Evolutionary conservation across 2,113 vertebrate genomes (phyloP).

Genomic region (Apistogramma diplotaenia): DNA sequence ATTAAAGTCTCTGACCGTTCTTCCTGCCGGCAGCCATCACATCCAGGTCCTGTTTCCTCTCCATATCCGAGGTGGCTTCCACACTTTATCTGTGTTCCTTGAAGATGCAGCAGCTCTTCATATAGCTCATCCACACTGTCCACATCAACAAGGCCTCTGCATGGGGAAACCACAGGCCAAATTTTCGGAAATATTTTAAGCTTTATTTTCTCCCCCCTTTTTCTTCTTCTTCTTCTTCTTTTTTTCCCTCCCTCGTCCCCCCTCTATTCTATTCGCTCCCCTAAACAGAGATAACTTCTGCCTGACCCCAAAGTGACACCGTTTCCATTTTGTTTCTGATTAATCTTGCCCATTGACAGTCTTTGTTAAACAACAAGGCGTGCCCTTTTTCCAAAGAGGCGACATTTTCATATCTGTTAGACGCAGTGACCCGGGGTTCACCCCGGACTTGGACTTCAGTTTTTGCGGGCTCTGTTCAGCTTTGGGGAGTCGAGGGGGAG

Average conservation of each 20-base stretch:
- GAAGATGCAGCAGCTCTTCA: conserved; percentile 51
- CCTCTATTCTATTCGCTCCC: conserved; percentile 66
- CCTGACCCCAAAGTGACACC: conserved; percentile 98
- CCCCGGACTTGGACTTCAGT: conserved; percentile 99
- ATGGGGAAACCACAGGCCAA: conserved; percentile 64
- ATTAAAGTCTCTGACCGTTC: conserved; percentile 54
- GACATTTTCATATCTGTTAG: conserved; percentile 99
- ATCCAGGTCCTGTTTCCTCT: conserved; percentile 37
- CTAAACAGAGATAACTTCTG: conserved; percentile 84
- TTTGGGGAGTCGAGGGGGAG: conserved; percentile 71
- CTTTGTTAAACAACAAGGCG: conserved; percentile 99
- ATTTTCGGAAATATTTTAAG: conserved; percentile 71
- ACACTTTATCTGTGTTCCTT: conserved; percentile 44
- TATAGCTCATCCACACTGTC: conserved; percentile 52
- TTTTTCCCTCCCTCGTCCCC: conserved; percentile 39
- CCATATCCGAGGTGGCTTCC: conserved; percentile 26
- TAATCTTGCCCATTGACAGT: conserved; percentile 99
- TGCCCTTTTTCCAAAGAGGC: conserved; percentile 88
- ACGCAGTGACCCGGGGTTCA: conserved; percentile 99
- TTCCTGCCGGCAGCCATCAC: conserved; percentile 34
- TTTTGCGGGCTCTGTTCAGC: conserved; percentile 85
- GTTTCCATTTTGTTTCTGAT: conserved; percentile 99
- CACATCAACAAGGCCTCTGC: conserved; percentile 62
- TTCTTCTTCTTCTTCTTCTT: background rate
- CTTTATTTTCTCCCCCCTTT: conserved; percentile 59